Percentiles rank a stretch among this genome's conserved stretches.
Evolutionary conservation across 2,113 vertebrate genomes (phyloP).

Genomic region (Perccottus glenii): DNA sequence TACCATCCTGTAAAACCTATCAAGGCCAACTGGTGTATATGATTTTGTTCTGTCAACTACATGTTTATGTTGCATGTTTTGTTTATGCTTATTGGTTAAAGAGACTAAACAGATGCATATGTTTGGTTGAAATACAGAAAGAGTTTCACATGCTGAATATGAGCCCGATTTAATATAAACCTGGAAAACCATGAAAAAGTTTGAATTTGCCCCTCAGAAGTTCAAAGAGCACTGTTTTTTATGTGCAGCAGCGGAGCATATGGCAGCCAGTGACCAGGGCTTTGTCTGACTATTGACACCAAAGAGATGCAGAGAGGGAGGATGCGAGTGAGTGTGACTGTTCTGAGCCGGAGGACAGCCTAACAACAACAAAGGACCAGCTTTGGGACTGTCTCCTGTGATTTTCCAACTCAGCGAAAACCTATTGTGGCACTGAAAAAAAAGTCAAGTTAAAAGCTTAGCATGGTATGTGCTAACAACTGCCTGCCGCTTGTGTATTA

Average conservation of each 20-base stretch:
- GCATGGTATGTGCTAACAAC: conserved; percentile 78
- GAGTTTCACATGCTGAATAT: background rate
- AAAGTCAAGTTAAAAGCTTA: conserved; percentile 80
- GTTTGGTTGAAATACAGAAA: background rate
- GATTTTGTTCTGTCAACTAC: background rate
- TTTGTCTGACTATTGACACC: conserved; percentile 78
- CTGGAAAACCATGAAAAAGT: conserved; percentile 48
- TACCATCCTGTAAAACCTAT: background rate
- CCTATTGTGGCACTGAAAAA: conserved; percentile 74
- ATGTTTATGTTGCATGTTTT: no score
- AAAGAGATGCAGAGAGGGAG: conserved; percentile 70
- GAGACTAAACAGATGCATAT: no score
- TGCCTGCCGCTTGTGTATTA: conserved; percentile 70
- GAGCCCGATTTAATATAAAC: conserved; percentile 6
- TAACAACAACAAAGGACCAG: conserved; percentile 73
- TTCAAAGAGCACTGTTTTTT: conserved; percentile 68
- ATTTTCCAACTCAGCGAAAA: conserved; percentile 81
- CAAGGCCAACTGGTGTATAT: background rate
- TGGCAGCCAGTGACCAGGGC: conserved; percentile 71
- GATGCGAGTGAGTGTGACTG: conserved; percentile 70
- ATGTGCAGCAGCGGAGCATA: conserved; percentile 66
- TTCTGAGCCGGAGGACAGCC: conserved; percentile 71
- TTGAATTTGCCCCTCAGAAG: conserved; percentile 53
- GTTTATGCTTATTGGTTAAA: no score
- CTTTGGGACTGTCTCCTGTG: conserved; percentile 80